Evolutionary conservation across 2,888 invertebrate species (phyloP).

Genomic region (Nomada fucata): DNA sequence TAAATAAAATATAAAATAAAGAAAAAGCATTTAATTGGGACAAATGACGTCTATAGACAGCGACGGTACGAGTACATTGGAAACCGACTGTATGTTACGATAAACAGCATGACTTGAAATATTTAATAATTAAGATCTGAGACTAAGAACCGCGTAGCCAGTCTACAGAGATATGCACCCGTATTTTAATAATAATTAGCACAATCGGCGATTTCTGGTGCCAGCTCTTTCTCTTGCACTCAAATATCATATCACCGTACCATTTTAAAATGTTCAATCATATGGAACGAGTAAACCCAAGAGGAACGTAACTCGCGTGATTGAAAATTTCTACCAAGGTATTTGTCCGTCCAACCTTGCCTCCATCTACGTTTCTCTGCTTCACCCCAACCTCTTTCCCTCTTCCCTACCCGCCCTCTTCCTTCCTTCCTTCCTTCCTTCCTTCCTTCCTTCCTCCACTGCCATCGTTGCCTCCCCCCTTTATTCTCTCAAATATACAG

Average conservation of each 20-base stretch:
- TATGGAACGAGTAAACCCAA: slow-evolving; percentile 22
- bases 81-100: too few relatives aligned
- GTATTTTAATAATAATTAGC: slow-evolving; percentile 12
- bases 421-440: slow-evolving; percentile 11
- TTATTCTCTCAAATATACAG: slow-evolving; percentile 38
- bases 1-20: too few relatives aligned
- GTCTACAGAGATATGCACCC: too few relatives aligned
- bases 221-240: not conserved
- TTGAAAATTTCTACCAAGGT: slow-evolving; percentile 36
- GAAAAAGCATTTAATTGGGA: too few relatives aligned
- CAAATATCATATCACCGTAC: not conserved
- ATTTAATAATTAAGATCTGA: too few relatives aligned
- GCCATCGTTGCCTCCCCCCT: slow-evolving; percentile 2
- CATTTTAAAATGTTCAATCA: slow-evolving; percentile 11
- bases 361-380: slow-evolving; percentile 9
- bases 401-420: not conserved
- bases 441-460: not conserved
- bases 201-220: not conserved
- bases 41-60: too few relatives aligned
- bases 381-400: not conserved
- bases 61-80: too few relatives aligned
- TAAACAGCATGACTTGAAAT: too few relatives aligned
- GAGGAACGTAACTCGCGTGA: slow-evolving; percentile 31
- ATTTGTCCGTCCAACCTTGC: slow-evolving; percentile 26
- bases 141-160: too few relatives aligned